Conservation (phyloP, 2,113 vertebrate species). For the Zingel zingel region DNA sequence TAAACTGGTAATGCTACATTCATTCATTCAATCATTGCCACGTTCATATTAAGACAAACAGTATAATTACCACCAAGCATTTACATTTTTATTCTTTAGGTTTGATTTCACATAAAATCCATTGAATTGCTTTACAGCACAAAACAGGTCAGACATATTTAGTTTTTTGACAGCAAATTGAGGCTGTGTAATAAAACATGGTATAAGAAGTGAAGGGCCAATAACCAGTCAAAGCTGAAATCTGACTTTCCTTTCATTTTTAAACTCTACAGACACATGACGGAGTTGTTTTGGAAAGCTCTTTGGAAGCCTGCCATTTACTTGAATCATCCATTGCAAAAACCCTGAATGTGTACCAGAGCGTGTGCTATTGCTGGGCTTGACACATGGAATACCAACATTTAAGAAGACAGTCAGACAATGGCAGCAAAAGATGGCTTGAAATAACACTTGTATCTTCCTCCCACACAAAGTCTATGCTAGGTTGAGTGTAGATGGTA, state of each 20-base stretch:
- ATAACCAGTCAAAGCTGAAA: neutral
- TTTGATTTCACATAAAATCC: neutral
- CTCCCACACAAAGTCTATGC: constrained; percentile 29
- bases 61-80: neutral
- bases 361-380: too few species aligned
- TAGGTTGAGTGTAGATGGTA: constrained; percentile 56
- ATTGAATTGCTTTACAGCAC: too few species aligned
- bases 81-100: neutral
- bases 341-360: too few species aligned
- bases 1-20: neutral
- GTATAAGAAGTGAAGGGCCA: too few species aligned
- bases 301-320: too few species aligned
- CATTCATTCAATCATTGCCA: neutral
- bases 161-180: too few species aligned
- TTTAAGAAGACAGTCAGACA: neutral
- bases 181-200: too few species aligned
- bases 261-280: too few species aligned
- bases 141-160: neutral
- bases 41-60: neutral
- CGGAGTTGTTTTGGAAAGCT: too few species aligned
- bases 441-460: constrained; percentile 4
- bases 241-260: too few species aligned
- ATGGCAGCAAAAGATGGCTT: neutral
- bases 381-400: too few species aligned
- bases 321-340: too few species aligned